phyloP scores from a whole-genome alignment of 35 echinoderm and acorn worm genomes.

The Ptychodera flava region DNA sequence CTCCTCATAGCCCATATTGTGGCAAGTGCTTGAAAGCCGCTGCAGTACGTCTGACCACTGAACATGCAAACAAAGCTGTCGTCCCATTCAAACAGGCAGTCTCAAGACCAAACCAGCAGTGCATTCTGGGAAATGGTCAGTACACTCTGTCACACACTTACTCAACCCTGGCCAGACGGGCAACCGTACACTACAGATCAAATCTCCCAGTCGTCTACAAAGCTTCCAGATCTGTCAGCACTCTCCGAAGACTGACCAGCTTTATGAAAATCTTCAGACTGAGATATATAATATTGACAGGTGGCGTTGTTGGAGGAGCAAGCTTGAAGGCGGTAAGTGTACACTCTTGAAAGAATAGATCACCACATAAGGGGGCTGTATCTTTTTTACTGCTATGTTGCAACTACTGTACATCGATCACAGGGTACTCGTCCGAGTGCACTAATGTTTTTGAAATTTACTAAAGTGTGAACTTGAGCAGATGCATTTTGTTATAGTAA shows the following conservation, averaged over 20 bases:
- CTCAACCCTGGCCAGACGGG: neutral
- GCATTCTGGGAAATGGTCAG: neutral
- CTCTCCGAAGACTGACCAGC: neutral
- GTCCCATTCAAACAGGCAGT: neutral
- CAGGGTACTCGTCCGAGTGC: no score
- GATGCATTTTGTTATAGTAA: no score
- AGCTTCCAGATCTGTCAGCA: neutral
- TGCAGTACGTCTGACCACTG: neutral
- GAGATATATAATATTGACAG: neutral
- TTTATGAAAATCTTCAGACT: neutral
- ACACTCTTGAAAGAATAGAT: no score
- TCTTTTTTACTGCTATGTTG: no score
- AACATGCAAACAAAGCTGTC: neutral
- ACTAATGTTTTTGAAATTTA: no score
- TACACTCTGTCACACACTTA: neutral
- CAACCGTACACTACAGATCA: neutral
- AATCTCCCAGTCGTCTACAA: neutral
- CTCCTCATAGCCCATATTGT: neutral
- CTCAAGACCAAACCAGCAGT: neutral
- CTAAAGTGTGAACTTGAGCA: no score
- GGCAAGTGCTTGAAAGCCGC: neutral
- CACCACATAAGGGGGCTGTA: no score
- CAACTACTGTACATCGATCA: no score
- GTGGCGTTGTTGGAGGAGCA: slow-evolving; percentile 75
- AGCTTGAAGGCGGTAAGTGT: slow-evolving; percentile 77